Evolutionary conservation across 53 echinoderm and acorn worm species (phyloP), one percentile per base, ranked within the genome.

Genomic region (Zoroaster sp.): DNA sequence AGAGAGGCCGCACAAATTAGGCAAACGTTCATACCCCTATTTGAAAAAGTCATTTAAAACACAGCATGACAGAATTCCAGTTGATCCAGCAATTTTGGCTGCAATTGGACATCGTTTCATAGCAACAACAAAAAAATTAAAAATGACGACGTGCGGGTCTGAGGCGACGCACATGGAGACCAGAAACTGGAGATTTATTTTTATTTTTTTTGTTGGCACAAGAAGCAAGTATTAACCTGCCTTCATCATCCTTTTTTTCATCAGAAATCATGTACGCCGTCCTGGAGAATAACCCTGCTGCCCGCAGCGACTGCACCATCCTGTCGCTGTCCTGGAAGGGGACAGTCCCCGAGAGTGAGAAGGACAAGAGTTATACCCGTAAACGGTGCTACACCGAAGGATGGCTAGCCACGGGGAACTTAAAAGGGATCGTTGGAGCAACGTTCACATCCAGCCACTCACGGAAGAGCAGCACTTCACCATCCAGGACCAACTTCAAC

Each of bases 291-390:
- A 98, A 98, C 55, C 99, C 99, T 14, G 99, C 99, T 42, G 96
- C 99, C 31, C 94, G 96, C 80, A 98, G 99, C 88, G 95, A 98
- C 86, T 98, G 99, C 77, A 91, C 96, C 75, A 98, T 98, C 38
- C 90, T 96, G 73, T 98, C 99, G 47, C 91, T 98, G 40, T 98
- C 96, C 10, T 98, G 99, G 99, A 98, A 98, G 73, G 99, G 99
- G 49, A 94, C 99, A 4, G 99, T 98, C 18, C 99, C 99, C 1
- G 89, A 88, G 9, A 98, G 96, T 68, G 99, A 98, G 80, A 98
- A 98, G 76, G 99, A 98, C 80, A 98, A 98, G 78, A 98, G 93
- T 73, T 96, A 93, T 76, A 96, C 96, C 0, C 90, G 99, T 4
- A 98, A 98, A 59, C 89, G 99, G 25, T 96, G 95, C 66, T 96